Conservation (phyloP, 92 coral and sea anemone species). For the Epizoanthus scotinus region DNA sequence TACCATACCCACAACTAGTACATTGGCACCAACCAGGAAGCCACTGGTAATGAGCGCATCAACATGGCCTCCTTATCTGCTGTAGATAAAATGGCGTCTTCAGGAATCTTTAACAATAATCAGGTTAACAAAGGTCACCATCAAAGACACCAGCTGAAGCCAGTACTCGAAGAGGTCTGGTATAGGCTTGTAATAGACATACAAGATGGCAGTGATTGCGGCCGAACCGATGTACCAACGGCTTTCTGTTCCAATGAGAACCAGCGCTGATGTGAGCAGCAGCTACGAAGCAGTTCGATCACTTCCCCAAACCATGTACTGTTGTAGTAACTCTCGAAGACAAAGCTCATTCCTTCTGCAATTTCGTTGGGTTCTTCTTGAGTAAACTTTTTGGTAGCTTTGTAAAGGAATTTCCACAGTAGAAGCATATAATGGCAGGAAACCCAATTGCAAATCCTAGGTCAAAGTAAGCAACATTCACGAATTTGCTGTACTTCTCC, state of each 20-base stretch:
- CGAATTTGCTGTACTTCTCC: not conserved
- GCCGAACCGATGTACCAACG: constrained; percentile 42
- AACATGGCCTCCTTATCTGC: not conserved
- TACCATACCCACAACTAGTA: not conserved
- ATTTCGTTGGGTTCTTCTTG: no score
- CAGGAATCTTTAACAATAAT: constrained; percentile 21
- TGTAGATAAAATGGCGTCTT: not conserved
- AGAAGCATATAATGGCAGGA: constrained; percentile 16
- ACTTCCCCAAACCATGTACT: constrained; percentile 59
- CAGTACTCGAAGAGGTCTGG: constrained; percentile 52
- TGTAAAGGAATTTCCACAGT: constrained; percentile 23
- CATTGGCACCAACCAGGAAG: constrained; percentile 1
- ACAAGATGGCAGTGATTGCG: constrained; percentile 23
- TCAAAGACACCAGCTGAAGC: constrained; percentile 38
- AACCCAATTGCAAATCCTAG: constrained; percentile 35
- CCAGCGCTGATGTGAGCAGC: constrained; percentile 25
- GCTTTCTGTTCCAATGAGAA: constrained; percentile 32
- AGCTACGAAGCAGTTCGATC: constrained; percentile 39
- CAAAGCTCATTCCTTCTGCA: constrained; percentile 24
- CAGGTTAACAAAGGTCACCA: constrained; percentile 43
- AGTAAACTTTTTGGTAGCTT: not conserved
- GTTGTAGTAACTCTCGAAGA: constrained; percentile 41
- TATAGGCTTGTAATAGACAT: constrained; percentile 44
- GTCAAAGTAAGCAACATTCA: constrained; percentile 2
- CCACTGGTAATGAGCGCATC: not conserved